A percentile compares a stretch with the other conserved stretches of the same genome.
These are phyloP conservation scores for Phyto melanocephala DNA, from an alignment of 2,888 invertebrate genomes.

Conservation along the genomic window DNA sequence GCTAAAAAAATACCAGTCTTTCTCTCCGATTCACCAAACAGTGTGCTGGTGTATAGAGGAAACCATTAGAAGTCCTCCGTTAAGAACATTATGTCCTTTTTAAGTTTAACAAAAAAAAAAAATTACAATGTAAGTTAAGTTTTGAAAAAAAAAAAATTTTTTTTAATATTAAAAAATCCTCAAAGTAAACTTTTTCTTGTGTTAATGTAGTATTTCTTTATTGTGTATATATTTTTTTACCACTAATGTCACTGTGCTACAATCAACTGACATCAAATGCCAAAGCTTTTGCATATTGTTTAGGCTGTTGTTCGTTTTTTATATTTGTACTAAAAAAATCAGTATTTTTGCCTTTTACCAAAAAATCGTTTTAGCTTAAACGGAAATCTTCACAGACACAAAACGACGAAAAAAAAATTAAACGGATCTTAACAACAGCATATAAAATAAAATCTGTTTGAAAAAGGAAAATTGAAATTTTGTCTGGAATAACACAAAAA, in stretches of 20 bases:
- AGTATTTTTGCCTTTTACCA: background rate
- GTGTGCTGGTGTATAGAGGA: too few species aligned
- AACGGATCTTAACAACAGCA: background rate
- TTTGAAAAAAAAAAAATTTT: too few species aligned
- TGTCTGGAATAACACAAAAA: background rate
- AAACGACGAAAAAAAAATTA: background rate
- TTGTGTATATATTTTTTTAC: too few species aligned
- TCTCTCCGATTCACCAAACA: too few species aligned
- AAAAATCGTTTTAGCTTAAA: constrained; percentile 1
- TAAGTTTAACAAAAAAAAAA: too few species aligned
- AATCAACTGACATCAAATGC: background rate
- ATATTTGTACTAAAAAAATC: background rate
- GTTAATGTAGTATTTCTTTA: too few species aligned
- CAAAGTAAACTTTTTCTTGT: too few species aligned
- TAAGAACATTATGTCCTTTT: too few species aligned
- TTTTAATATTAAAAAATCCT: too few species aligned
- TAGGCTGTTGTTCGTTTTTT: background rate
- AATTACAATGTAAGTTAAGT: too few species aligned
- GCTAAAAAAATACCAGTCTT: too few species aligned
- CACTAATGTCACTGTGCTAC: background rate
- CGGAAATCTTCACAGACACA: constrained; percentile 7
- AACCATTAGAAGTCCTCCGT: too few species aligned
- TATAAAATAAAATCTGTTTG: background rate
- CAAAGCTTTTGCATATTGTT: background rate
- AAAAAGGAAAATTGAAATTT: constrained; percentile 53